Percentiles rank a stretch among this genome's conserved stretches.
phyloP scores from a whole-genome alignment of 2,888 invertebrate genomes.

The Venustoraphidia nigricollis region DNA sequence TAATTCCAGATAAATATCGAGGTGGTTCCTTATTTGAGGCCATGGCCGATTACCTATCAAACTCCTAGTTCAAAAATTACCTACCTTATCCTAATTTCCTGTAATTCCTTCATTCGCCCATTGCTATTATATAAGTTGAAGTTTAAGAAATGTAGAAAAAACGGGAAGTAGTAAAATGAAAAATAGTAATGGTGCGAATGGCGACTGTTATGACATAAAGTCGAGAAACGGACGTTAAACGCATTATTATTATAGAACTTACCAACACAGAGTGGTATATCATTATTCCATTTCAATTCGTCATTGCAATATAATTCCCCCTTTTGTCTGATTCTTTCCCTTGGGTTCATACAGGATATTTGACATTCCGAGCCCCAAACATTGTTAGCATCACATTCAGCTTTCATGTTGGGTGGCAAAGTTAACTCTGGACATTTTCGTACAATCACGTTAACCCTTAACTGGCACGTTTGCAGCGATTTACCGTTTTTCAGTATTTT shows the following conservation, averaged over 20 bases:
- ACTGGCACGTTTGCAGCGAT: constrained; percentile 30
- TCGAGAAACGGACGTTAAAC: too few relatives aligned
- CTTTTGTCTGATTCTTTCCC: constrained; percentile 22
- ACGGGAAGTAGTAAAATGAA: too few relatives aligned
- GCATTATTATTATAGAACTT: not conserved
- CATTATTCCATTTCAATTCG: constrained; percentile 26
- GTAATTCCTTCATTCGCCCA: too few relatives aligned
- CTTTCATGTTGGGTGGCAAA: constrained; percentile 21
- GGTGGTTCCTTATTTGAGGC: too few relatives aligned
- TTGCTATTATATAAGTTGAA: too few relatives aligned
- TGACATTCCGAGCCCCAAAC: constrained; percentile 25
- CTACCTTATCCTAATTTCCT: too few relatives aligned
- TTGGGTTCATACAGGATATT: constrained; percentile 27
- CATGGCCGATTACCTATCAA: too few relatives aligned
- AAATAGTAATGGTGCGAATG: too few relatives aligned
- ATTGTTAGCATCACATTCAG: constrained; percentile 13
- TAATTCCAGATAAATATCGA: too few relatives aligned
- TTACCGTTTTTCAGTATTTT: constrained; percentile 24
- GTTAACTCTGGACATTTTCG: constrained; percentile 28
- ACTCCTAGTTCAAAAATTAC: too few relatives aligned
- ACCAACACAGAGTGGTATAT: constrained; percentile 1
- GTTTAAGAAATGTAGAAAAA: too few relatives aligned
- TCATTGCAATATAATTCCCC: constrained; percentile 22
- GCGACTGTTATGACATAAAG: too few relatives aligned
- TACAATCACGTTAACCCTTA: constrained; percentile 29